phyloP scores from a whole-genome alignment of 2,888 invertebrate species.

The Eupithecia subumbrata region DNA sequence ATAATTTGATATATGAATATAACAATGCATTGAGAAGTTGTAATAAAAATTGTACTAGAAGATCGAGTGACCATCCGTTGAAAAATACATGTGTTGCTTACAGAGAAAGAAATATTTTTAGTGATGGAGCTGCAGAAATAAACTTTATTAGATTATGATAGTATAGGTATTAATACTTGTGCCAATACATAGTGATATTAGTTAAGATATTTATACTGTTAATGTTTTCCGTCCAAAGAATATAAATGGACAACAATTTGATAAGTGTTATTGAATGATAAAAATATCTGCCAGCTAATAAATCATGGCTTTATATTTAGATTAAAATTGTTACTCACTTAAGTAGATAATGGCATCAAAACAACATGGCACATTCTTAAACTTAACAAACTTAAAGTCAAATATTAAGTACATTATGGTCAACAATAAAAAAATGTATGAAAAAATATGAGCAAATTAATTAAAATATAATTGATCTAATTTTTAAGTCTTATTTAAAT shows the following conservation, averaged over 20 bases:
- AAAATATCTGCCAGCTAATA: slow-evolving; percentile 27
- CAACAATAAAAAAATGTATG: neutral
- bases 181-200: slow-evolving; percentile 5
- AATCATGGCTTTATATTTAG: slow-evolving; percentile 22
- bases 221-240: neutral
- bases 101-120: slow-evolving; percentile 58
- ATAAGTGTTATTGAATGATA: slow-evolving; percentile 24
- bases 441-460: neutral
- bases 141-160: slow-evolving; percentile 30
- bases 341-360: neutral
- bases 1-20: slow-evolving; percentile 87
- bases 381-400: neutral
- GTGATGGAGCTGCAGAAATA: slow-evolving; percentile 40
- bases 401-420: neutral
- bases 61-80: slow-evolving; percentile 76
- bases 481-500: slow-evolving; percentile 40
- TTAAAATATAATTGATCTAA: slow-evolving; percentile 13
- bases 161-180: neutral
- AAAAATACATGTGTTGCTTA: slow-evolving; percentile 84
- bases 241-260: neutral
- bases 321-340: neutral
- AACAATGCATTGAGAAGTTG: slow-evolving; percentile 86
- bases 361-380: slow-evolving; percentile 5
- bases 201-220: slow-evolving; percentile 21
- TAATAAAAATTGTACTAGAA: slow-evolving; percentile 80